phyloP scores from a whole-genome alignment of 2,113 vertebrate species.

The Tyrannus savana region DNA sequence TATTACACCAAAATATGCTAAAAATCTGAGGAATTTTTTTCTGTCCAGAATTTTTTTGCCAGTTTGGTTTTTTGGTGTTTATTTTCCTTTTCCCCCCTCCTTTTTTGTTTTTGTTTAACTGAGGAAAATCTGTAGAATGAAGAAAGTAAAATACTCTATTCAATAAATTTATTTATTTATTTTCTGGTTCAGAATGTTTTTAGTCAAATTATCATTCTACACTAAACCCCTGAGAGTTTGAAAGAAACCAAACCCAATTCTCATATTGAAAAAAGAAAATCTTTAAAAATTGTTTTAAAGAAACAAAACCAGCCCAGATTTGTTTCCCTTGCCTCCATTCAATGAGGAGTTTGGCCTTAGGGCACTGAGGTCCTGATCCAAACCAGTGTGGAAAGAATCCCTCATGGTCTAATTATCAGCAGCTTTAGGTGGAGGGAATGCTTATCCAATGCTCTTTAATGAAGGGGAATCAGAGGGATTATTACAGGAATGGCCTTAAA shows the following conservation, averaged over 20 bases:
- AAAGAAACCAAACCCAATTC: neutral
- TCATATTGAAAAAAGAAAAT: neutral
- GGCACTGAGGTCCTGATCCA: neutral
- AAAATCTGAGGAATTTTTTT: neutral
- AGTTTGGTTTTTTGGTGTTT: rapidly evolving
- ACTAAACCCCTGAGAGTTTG: neutral
- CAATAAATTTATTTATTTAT: neutral
- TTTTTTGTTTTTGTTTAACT: neutral
- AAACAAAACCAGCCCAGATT: neutral
- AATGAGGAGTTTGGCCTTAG: neutral
- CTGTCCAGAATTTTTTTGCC: neutral
- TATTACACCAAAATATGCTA: neutral
- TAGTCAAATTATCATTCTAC: neutral
- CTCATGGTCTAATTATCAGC: conserved; percentile 52
- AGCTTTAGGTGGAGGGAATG: neutral
- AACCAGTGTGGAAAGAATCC: neutral
- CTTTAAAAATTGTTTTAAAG: conserved; percentile 10
- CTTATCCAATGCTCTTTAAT: neutral
- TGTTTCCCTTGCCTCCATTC: neutral
- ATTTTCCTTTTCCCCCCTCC: rapidly evolving
- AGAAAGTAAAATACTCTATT: neutral
- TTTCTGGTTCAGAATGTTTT: neutral
- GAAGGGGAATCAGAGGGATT: neutral
- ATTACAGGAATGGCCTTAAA: neutral
- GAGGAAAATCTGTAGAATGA: neutral